Base-by-base conservation (phyloP, 2,888 invertebrate species). In the Stictocephala bisonia region DNA sequence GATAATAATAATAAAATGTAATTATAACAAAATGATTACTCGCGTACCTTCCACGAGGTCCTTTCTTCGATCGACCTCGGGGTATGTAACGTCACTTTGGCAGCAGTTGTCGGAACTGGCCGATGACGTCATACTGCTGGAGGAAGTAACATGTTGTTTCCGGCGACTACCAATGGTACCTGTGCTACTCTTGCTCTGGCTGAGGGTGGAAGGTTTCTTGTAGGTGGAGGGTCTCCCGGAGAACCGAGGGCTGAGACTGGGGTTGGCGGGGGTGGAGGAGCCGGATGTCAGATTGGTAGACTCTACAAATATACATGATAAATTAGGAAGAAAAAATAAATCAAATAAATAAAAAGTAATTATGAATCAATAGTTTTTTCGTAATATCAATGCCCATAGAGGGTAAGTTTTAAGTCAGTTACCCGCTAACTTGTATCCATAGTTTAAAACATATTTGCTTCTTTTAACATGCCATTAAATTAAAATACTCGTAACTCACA, bases 131-230 rank as follows among this genome's bases (percentile, higher is more conserved):
- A 78, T 75, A 24, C 76, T 76, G 11, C 76, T 76, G 3, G 78
- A 78, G 2, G 78, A 78, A 11, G 78, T 78, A n/a, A 78, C 76
- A 9, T 77, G 77, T 31, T 77, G 58, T 29, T 75, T 74, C 20
- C 76, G 73, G 27, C 77, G 58, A 13, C 77, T 76, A 22, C 77
- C 76, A 1, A 77, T 58, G 0, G 77, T 77, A 15, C 70, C 70
- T 1, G 70, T 71, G 73, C 75, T 77, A 71, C 75, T 74, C 58
- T 77, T 77, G 26, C 64, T 73, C 13, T 58, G 50, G 35, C 64
- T 72, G 48, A 71, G 67, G 3, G 53, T 29, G n/a, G 41, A 22
- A 9, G 68, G 50, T 18, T 72, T 67, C 27, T 72, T 60, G 50
- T 60, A 68, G 18, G 35, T 56, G 29, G 27, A 29, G 27, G 40